Evolutionary conservation across 2,113 vertebrate genomes (phyloP), one percentile per base, ranked within the genome.

Genomic region (Pelvicachromis taeniatus): DNA sequence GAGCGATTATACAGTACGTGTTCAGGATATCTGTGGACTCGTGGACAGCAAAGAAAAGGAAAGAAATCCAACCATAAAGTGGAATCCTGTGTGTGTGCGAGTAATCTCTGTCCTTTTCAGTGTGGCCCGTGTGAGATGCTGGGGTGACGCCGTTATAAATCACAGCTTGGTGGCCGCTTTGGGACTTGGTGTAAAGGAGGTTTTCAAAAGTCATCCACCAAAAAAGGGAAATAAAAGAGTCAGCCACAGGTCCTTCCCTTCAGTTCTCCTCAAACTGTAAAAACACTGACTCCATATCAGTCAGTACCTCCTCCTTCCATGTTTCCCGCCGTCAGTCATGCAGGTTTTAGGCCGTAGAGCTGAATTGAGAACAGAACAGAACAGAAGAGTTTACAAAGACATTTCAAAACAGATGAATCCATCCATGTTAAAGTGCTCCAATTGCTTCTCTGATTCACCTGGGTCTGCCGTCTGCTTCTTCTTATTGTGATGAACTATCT

Each of bases 281-380:
- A 9, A 80, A 29, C 45, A 52, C 6, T 31, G 73, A 48, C 50
- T 80, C 38, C 73, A 79, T 1, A 12, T 40, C 80, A 35, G 42
- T 97, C 94, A 97, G 93, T 95, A 97, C 78, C 95, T 93, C 91
- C 95, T 94, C 33, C 95, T 96, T 50, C 96, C 95, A 0, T 84
- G 87, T 12, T 94, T 90, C 54, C 96, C 96, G 9, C 94, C 95
- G 14, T 98, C 98, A 1, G 96, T 96, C 83, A 99, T 97, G 96
- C 99, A 99, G 87, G 99, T 99, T 95, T 98, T 98, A 19, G 98
- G 99, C 59, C 98, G 97, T 50, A 99, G 93, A 85, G 98, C 98
- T 99, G 95, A 79, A 73, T 53, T 9, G 56, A 91, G 59, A 61
- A 45, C n/a, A 75, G 50, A 91, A 85, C 21, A 91, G 75, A 92